Evolutionary conservation across 53 echinoderm and acorn worm species (phyloP).

Genomic region (Arbacia lixula): DNA sequence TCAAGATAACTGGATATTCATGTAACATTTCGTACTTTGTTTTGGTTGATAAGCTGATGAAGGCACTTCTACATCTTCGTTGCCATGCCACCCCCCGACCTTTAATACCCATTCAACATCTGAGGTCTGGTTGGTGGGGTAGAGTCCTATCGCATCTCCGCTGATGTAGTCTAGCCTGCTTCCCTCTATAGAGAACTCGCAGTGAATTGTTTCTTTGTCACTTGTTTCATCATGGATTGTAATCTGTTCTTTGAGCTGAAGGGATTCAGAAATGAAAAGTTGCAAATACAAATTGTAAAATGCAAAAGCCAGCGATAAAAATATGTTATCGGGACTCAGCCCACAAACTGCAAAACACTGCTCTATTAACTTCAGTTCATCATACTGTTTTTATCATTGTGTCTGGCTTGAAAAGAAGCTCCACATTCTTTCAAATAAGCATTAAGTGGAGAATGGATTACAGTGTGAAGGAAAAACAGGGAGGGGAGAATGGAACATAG

Average conservation of each 20-base stretch:
- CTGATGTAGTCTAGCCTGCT: conserved; percentile 19
- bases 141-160: conserved; percentile 59
- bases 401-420: too few relatives aligned
- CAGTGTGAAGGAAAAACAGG: too few relatives aligned
- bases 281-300: neutral
- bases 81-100: conserved; percentile 24
- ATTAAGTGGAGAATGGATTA: too few relatives aligned
- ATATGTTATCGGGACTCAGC: too few relatives aligned
- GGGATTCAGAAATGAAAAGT: neutral
- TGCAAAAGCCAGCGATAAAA: too few relatives aligned
- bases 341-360: too few relatives aligned
- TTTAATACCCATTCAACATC: conserved; percentile 43
- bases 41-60: conserved; percentile 50
- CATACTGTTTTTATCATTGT: too few relatives aligned
- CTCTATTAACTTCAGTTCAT: too few relatives aligned
- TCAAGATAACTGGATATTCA: too few relatives aligned
- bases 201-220: conserved; percentile 58
- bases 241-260: conserved; percentile 38
- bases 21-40: neutral
- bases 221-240: neutral
- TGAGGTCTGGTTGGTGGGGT: conserved; percentile 17
- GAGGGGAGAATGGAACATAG: too few relatives aligned
- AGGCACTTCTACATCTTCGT: conserved; percentile 9
- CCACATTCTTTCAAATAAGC: too few relatives aligned
- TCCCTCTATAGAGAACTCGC: conserved; percentile 46